Conservation (phyloP, 2,797 vertebrate genomes). For the Argya squamiceps region DNA sequence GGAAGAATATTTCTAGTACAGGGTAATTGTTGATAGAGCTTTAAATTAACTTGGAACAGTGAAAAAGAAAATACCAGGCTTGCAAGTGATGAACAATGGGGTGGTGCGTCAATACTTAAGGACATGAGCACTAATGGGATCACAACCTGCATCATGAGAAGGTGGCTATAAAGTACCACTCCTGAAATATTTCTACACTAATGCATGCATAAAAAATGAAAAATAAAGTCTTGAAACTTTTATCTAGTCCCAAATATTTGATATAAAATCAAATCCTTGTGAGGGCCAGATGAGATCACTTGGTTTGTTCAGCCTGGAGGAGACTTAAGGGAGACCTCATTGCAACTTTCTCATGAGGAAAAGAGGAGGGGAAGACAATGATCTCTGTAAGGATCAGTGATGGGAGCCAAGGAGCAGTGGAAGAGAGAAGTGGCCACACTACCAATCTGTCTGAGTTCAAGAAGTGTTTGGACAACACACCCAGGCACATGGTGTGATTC, state of each 20-base stretch:
- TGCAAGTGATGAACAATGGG: neutral
- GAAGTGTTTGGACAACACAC: neutral
- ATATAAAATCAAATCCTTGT: neutral
- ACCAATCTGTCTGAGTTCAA: neutral
- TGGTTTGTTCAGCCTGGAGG: neutral
- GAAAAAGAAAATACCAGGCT: neutral
- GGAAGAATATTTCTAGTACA: neutral
- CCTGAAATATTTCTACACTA: neutral
- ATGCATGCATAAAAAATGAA: neutral
- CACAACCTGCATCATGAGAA: no score
- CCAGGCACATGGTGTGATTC: rapidly evolving
- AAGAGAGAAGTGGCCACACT: neutral
- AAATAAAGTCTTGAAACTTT: neutral
- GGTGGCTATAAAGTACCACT: neutral
- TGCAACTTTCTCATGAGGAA: neutral
- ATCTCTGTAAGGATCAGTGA: no score
- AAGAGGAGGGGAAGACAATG: neutral
- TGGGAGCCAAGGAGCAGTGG: neutral
- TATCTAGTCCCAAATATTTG: neutral
- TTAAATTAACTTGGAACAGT: neutral
- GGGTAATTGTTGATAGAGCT: neutral
- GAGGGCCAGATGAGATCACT: neutral
- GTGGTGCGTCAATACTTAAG: neutral
- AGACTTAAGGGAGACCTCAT: neutral
- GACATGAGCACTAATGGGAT: neutral